Conservation (phyloP, 2,797 vertebrate genomes). For the Tarsius wallacei region DNA sequence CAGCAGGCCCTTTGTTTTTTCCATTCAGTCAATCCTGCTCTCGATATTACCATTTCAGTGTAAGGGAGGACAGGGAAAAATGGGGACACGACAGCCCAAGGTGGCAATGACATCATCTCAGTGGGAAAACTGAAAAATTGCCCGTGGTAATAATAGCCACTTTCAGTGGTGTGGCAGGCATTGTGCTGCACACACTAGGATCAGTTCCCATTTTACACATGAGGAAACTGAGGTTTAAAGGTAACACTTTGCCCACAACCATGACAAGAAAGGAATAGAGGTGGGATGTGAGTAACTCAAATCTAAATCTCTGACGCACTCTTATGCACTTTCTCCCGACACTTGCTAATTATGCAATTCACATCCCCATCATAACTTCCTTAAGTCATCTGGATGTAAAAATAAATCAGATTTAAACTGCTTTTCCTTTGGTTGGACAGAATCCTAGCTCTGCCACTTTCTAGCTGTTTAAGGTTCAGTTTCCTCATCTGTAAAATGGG, state of each 20-base stretch:
- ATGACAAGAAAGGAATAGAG: background rate
- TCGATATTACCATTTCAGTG: background rate
- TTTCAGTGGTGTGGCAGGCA: background rate
- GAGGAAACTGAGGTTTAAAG: background rate
- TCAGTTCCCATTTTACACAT: background rate
- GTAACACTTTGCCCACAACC: background rate
- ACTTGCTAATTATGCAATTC: background rate
- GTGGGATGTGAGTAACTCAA: background rate
- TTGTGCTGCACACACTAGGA: background rate
- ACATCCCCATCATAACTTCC: background rate
- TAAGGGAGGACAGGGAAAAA: background rate
- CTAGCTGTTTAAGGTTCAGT: background rate
- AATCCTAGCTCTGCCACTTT: background rate
- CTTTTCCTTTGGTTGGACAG: constrained; percentile 15
- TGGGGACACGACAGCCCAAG: background rate
- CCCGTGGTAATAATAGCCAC: background rate
- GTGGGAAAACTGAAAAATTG: background rate
- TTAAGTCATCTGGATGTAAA: constrained; percentile 31
- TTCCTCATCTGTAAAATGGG: background rate
- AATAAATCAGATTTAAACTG: background rate
- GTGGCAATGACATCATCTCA: background rate
- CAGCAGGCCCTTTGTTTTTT: background rate
- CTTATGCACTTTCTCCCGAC: background rate
- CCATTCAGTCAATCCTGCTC: background rate
- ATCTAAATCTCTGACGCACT: background rate